phyloP scores from a whole-genome alignment of 1,140 invertebrate genomes.

The Euborellia annulipes region DNA sequence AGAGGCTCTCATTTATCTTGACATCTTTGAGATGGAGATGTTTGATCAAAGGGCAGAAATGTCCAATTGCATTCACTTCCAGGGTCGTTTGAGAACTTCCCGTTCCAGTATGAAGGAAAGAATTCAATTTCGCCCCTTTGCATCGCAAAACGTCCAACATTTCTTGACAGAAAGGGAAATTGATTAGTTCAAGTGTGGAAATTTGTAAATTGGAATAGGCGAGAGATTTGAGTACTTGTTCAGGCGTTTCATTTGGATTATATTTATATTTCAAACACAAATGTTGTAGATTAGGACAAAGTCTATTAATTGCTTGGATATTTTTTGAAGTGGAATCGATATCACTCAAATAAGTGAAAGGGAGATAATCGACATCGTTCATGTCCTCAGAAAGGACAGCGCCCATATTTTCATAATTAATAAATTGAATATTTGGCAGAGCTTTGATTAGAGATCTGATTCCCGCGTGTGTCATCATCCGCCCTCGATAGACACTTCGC shows the following conservation, averaged over 20 bases:
- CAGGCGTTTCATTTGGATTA: neutral
- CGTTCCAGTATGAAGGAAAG: neutral
- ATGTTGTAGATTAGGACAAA: constrained; percentile 6
- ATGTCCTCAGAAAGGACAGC: constrained; percentile 10
- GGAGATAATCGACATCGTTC: constrained; percentile 6
- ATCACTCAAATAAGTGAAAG: constrained; percentile 2
- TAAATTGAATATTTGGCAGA: constrained; percentile 12
- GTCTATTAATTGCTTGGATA: constrained; percentile 1
- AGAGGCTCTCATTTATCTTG: neutral
- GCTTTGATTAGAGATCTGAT: constrained; percentile 11
- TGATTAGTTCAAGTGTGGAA: constrained; percentile 1
- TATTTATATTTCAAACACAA: neutral
- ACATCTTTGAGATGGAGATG: constrained; percentile 2
- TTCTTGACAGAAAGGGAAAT: constrained; percentile 4
- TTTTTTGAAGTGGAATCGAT: constrained; percentile 2
- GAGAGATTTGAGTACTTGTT: constrained; percentile 1
- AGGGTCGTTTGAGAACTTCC: neutral
- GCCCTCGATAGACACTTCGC: constrained; percentile 10
- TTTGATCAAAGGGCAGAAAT: constrained; percentile 2
- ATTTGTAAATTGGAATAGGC: neutral
- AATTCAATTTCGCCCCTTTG: constrained; percentile 1
- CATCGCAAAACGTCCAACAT: neutral
- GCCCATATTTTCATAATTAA: constrained; percentile 16
- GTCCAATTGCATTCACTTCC: constrained; percentile 1
- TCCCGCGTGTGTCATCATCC: constrained; percentile 13